Evolutionary conservation across 1,140 invertebrate species (phyloP), one percentile per base, ranked within the genome.

Genomic region (Protaetia brevitarsis): DNA sequence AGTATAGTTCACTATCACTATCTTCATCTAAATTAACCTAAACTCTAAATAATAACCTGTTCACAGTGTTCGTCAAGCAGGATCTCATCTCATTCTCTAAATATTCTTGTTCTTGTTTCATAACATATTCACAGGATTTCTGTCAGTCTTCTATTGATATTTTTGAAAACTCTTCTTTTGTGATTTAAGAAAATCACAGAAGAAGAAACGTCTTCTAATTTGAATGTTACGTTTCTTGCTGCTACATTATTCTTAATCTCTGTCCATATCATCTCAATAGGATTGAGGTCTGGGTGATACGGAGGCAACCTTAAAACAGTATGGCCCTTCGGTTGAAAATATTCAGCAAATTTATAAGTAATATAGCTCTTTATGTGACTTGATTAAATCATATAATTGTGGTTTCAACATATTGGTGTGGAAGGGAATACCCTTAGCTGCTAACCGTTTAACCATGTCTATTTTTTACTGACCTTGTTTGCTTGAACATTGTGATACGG

Each of bases 301-400:
- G 75, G 77, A 29, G 78, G 77, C 34, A 74, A 64, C 56, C 73
- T 30, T 23, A 76, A 57, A 60, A 72, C 70, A 16, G 29, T 68
- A 41, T 72, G 51, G 21, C 68, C 69, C 10, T 68, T 31, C 29
- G 2, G 30, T 29, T 64, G 63, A 16, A 68, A 45, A 19, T 73
- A 51, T 68, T 69, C 63, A 64, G 74, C 74, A 27, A 74, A 37
- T 23, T 62, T 64, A 45, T 74, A 74, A 28, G 65, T 66, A 0
- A 63, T 59, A 27, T 63, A 31, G 30, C 19, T 34, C 28, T 60
- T 66, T n/a, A 5, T 41, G n/a, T 41, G 36, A 41, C 5, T 41
- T 41, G 36, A 41, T 41, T 41, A 41, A 41, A 41, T n/a, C 36
- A 41, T 41, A 41, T 41, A 41, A 41, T 41, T 41, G 36, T 13